Evolutionary conservation across 2,113 vertebrate genomes (phyloP), one percentile per base, ranked within the genome.

Genomic region (Larimichthys crocea): DNA sequence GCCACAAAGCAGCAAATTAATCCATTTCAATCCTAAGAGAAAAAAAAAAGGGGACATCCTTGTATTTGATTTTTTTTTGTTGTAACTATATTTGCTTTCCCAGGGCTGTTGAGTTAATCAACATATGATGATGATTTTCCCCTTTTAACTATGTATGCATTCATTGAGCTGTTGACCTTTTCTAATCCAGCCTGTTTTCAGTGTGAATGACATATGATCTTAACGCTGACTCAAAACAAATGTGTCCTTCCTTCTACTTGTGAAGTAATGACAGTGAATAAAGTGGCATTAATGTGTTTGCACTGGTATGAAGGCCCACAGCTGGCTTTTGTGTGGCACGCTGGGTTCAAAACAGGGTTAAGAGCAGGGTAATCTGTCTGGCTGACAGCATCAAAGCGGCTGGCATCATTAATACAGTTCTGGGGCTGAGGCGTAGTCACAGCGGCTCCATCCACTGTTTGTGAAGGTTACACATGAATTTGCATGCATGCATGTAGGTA

Each of bases 241-340:
- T 44, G 83, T 4, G 55, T 85, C 72, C 66, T 81, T 85, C 63
- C 57, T 80, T 83, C 55, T 26, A 53, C 79, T 77, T 66, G 64
- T 74, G 76, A 79, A 80, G 65, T 67, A 74, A 91, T 50, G 15
- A 80, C 82, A 59, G 76, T 17, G 74, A 86, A 89, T 90, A 74
- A 87, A 89, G 75, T 89, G 87, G 76, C 87, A 88, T 88, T 92
- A 88, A 86, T 86, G 84, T 91, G 86, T 94, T 92, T 92, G 86
- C 80, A 57, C 63, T 88, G 86, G 87, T 82, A 76, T 66, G 71
- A 78, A 66, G 72, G 75, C 64, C 52, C 80, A 62, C 52, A 70
- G 85, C 79, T 61, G 80, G 80, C 82, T 81, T 92, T 86, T 85
- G 89, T 89, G 83, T 76, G 85, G 74, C 84, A 65, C 22, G 40